Conservation (phyloP, 2,888 invertebrate genomes). For the Acrocyrtus sp. region DNA sequence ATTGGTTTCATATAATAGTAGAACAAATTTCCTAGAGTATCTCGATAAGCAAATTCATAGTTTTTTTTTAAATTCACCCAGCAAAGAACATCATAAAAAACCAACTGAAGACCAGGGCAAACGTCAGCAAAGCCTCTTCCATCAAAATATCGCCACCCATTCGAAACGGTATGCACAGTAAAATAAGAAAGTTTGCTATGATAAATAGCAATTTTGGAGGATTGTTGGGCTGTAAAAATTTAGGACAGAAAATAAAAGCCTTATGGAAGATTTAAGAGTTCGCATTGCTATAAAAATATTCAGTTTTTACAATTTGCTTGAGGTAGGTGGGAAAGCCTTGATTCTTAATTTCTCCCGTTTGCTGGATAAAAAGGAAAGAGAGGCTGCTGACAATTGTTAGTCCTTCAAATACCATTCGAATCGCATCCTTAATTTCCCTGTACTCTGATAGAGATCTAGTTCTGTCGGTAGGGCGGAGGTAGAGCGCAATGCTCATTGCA, state of each 20-base stretch:
- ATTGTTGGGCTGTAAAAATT: conserved; percentile 93
- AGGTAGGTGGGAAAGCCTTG: conserved; percentile 91
- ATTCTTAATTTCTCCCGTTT: conserved; percentile 93
- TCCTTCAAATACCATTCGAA: conserved; percentile 82
- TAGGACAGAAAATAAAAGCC: conserved; percentile 66
- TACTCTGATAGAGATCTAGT: conserved; percentile 70
- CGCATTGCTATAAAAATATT: no score
- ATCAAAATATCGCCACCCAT: conserved; percentile 77
- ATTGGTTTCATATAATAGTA: background rate
- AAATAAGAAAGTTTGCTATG: conserved; percentile 87
- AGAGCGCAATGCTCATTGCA: conserved; percentile 89
- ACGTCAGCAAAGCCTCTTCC: conserved; percentile 91
- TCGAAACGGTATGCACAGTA: conserved; percentile 90
- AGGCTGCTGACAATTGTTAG: conserved; percentile 87
- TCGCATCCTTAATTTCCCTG: conserved; percentile 65
- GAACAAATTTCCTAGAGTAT: background rate
- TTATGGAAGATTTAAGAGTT: no score
- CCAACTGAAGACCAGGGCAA: conserved; percentile 97
- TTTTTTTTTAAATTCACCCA: conserved; percentile 74
- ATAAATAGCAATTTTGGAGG: conserved; percentile 96
- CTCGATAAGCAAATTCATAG: background rate
- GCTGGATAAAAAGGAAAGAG: conserved; percentile 89
- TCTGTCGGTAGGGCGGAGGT: conserved; percentile 81
- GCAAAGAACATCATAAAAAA: conserved; percentile 98
- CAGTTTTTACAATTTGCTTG: conserved; percentile 77